Evolutionary conservation across 2,888 invertebrate species (phyloP).

Genomic region (Hypsopygia costalis): DNA sequence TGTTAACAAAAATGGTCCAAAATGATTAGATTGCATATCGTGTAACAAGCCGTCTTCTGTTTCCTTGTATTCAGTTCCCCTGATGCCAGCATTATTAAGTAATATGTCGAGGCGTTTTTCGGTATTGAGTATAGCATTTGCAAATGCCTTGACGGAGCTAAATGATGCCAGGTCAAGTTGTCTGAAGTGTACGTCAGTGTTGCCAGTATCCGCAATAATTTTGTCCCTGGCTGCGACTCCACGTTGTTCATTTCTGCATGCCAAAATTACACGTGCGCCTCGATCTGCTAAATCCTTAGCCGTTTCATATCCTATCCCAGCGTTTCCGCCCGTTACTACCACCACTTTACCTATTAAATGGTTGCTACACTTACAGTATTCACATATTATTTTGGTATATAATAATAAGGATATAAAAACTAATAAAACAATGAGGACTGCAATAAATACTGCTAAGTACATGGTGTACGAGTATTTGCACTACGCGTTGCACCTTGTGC

Average conservation of each 20-base stretch:
- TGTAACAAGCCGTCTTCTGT: slow-evolving; percentile 80
- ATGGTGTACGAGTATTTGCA: no score
- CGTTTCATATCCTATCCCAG: slow-evolving; percentile 90
- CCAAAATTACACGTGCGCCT: slow-evolving; percentile 89
- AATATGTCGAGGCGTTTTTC: slow-evolving; percentile 80
- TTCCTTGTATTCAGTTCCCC: slow-evolving; percentile 21
- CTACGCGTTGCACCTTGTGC: no score
- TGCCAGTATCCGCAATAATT: slow-evolving; percentile 41
- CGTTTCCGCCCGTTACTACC: slow-evolving; percentile 91
- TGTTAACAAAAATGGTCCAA: slow-evolving; percentile 83
- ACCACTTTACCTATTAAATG: slow-evolving; percentile 84
- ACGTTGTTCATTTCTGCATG: slow-evolving; percentile 85
- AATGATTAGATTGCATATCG: slow-evolving; percentile 76
- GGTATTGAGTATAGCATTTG: slow-evolving; percentile 70
- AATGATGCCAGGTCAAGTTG: slow-evolving; percentile 75
- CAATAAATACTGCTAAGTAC: no score
- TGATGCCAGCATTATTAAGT: slow-evolving; percentile 82
- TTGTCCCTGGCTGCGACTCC: slow-evolving; percentile 77
- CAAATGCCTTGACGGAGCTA: slow-evolving; percentile 80
- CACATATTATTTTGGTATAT: no score
- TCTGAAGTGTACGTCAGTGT: slow-evolving; percentile 51
- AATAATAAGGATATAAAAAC: no score
- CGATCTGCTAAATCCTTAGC: slow-evolving; percentile 85
- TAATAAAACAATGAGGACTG: no score
- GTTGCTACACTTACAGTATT: background rate